These are phyloP conservation scores for Crossocerus cetratus DNA, from an alignment of 2,888 invertebrate species.

Conservation along the genomic window DNA sequence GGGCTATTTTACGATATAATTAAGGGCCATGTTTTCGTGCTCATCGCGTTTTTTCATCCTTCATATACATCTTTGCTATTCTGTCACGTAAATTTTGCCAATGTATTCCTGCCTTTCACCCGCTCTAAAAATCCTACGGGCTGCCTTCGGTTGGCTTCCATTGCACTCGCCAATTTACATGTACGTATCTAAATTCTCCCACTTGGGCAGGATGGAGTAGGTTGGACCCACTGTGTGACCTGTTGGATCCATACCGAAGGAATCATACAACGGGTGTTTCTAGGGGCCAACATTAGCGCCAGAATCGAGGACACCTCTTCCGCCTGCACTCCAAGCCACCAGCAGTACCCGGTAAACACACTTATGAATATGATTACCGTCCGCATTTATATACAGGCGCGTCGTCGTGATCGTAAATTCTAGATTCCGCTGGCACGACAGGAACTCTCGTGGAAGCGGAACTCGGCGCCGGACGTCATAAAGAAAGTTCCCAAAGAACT, in stretches of 20 bases:
- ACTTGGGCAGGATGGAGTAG: slow-evolving; percentile 1
- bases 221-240: too few species aligned
- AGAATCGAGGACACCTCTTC: slow-evolving; percentile 68
- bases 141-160: not conserved
- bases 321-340: slow-evolving; percentile 33
- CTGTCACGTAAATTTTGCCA: slow-evolving; percentile 16
- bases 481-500: not conserved
- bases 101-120: slow-evolving; percentile 8
- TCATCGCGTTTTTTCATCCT: slow-evolving; percentile 61
- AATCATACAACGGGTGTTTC: slow-evolving; percentile 33
- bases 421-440: not conserved
- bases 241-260: not conserved
- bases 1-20: slow-evolving; percentile 73
- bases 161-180: not conserved
- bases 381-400: slow-evolving; percentile 32
- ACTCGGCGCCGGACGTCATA: not conserved
- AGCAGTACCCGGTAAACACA: slow-evolving; percentile 49
- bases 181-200: not conserved
- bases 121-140: not conserved
- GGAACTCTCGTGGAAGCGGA: not conserved
- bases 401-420: slow-evolving; percentile 38
- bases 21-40: slow-evolving; percentile 53
- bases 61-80: slow-evolving; percentile 40
- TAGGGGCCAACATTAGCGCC: slow-evolving; percentile 59
- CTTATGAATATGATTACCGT: slow-evolving; percentile 69